Conservation (phyloP, 1,140 invertebrate genomes). For the Drosophila suzukii region DNA sequence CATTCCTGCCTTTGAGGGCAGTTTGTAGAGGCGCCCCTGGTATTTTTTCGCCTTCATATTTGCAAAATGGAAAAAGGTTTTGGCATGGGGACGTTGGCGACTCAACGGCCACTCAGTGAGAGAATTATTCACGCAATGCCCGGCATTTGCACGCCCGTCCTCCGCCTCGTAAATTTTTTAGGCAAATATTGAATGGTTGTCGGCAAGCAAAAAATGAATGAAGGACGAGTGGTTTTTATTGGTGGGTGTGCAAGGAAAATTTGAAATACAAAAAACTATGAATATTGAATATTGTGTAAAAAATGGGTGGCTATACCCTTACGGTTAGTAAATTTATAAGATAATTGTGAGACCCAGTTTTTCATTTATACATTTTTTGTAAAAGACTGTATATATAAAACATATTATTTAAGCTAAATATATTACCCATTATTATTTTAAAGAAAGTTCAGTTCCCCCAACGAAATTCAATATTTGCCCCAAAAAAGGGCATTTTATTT, state of each 20-base stretch:
- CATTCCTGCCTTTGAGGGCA: background rate
- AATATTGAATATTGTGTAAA: slow-evolving; percentile 8
- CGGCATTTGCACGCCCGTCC: slow-evolving; percentile 42
- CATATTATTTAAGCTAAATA: background rate
- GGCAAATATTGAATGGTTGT: slow-evolving; percentile 60
- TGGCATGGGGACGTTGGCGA: slow-evolving; percentile 16
- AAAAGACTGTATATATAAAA: background rate
- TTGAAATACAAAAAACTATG: slow-evolving; percentile 12
- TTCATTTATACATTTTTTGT: no score
- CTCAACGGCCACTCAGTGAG: slow-evolving; percentile 65
- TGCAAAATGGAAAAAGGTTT: background rate
- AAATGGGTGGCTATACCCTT: background rate
- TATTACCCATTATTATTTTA: background rate
- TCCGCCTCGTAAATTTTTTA: slow-evolving; percentile 56
- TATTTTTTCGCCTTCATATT: slow-evolving; percentile 4
- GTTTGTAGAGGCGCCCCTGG: slow-evolving; percentile 1
- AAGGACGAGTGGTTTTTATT: background rate
- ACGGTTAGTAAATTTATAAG: background rate
- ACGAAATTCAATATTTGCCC: background rate
- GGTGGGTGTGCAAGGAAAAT: slow-evolving; percentile 6
- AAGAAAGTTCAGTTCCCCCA: background rate
- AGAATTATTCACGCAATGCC: slow-evolving; percentile 69
- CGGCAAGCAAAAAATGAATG: slow-evolving; percentile 18
- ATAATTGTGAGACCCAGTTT: background rate
- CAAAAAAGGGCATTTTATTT: background rate